Evolutionary conservation across 2,797 vertebrate genomes (phyloP), one percentile per base, ranked within the genome.

Genomic region (Simalia tracyae): DNA sequence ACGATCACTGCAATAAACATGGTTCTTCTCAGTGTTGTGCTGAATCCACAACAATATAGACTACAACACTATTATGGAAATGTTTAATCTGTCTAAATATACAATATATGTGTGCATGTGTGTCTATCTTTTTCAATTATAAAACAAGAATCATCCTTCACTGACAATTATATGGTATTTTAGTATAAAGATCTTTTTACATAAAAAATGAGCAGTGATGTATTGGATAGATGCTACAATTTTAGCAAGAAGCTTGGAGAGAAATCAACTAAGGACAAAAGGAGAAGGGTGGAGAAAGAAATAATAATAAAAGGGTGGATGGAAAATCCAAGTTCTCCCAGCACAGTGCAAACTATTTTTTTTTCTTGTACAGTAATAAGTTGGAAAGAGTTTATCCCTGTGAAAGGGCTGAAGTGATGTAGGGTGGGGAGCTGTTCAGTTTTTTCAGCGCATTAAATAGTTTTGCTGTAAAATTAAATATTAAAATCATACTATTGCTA

Each of bases 181-280:
- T 2, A 57, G 1, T 68, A 31, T 61, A 60, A 91, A 92, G 87
- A 93, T 0, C 2, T n/a, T 90, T 92, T 84, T 0, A 93, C 89
- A 19, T 90, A 84, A 93, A 54, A 92, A 90, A 57, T 89, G n/a
- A 94, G 42, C 24, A 90, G 17, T 15, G 59, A 64, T 87, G 17
- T 57, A 66, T n/a, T 94, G 3, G 61, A 93, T 92, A 93, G 15
- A 26, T 86, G 59, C 15, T 28, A 6, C 3, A 92, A 14, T 9
- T 89, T 90, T n/a, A 93, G 92, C 0, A 4, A 56, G 0, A 36
- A 60, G 19, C 72, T 14, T 57, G 89, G 36, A 93, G 92, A 42
- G 64, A 89, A 61, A 90, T 61, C 36, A 93, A 12, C 17, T 86
- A 85, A 93, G 19, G 64, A 92, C 88, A 59, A 56, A 84, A 22